A percentile compares a stretch with the other conserved stretches of the same genome.
Evolutionary conservation across 2,113 vertebrate genomes (phyloP).

Genomic region (Strix aluco): DNA sequence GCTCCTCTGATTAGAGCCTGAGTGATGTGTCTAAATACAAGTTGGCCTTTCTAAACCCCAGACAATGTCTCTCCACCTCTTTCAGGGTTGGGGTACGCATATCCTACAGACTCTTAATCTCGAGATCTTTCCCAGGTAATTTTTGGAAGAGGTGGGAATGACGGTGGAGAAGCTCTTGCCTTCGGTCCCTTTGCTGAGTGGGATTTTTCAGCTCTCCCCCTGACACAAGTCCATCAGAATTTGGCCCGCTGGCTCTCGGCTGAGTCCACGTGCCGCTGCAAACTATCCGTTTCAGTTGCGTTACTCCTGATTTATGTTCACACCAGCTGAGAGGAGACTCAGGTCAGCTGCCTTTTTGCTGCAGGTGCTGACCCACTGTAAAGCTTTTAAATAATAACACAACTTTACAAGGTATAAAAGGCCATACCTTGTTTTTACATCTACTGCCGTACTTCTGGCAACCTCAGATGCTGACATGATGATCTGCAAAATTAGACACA

Average conservation of each 20-base stretch:
- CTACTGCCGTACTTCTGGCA: background rate
- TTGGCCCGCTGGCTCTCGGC: background rate
- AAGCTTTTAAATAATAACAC: background rate
- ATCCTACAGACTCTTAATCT: background rate
- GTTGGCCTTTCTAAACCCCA: background rate
- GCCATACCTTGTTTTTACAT: background rate
- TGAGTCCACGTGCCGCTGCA: background rate
- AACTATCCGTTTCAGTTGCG: background rate
- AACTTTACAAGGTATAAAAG: background rate
- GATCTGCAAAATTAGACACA: background rate
- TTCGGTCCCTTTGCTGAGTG: background rate
- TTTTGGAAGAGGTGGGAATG: background rate
- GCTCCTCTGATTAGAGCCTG: background rate
- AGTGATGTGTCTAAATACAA: background rate
- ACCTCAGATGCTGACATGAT: background rate
- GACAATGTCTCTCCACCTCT: background rate
- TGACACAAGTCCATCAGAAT: fast-evolving
- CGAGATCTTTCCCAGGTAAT: background rate
- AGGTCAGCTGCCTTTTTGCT: background rate
- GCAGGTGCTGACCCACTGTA: background rate
- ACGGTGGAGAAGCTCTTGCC: background rate
- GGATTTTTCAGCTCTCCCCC: background rate
- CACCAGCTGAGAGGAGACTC: background rate
- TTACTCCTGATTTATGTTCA: background rate
- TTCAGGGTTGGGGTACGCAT: background rate